Evolutionary conservation across 2,888 invertebrate species (phyloP).

Genomic region (Emmelina monodactyla): DNA sequence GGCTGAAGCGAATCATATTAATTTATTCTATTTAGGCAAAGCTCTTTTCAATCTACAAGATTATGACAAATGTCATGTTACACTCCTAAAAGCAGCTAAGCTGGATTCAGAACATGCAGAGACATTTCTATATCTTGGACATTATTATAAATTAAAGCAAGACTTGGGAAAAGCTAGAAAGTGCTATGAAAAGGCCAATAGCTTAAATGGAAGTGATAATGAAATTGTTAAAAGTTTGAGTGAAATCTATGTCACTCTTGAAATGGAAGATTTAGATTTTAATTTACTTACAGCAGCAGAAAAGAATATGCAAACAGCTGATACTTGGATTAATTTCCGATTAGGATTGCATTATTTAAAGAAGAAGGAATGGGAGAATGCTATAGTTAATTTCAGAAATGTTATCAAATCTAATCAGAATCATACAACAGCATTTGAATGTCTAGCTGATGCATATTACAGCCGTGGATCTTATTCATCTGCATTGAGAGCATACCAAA

Average conservation of each 20-base stretch:
- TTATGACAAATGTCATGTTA: conserved; percentile 68
- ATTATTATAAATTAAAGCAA: conserved; percentile 71
- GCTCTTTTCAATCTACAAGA: conserved; percentile 67
- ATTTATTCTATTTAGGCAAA: conserved; percentile 67
- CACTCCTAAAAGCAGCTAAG: conserved; percentile 75
- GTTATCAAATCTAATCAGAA: conserved; percentile 73
- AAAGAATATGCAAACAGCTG: conserved; percentile 50
- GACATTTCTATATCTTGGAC: conserved; percentile 79
- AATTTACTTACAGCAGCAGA: conserved; percentile 61
- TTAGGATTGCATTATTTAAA: conserved; percentile 83
- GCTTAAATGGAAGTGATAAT: conserved; percentile 72
- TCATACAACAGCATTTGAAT: conserved; percentile 84
- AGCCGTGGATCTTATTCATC: conserved; percentile 89
- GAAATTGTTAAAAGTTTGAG: conserved; percentile 78
- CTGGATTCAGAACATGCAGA: conserved; percentile 76
- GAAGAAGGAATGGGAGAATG: conserved; percentile 74
- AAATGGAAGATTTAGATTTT: conserved; percentile 72
- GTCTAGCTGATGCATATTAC: conserved; percentile 88
- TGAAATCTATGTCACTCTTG: conserved; percentile 73
- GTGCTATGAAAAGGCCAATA: conserved; percentile 85
- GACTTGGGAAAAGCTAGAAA: conserved; percentile 79
- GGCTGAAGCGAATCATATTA: conserved; percentile 44
- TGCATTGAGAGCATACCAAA: conserved; percentile 86
- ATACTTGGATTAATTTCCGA: conserved; percentile 83
- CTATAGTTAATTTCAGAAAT: conserved; percentile 78